Percentiles rank a stretch among this genome's conserved stretches.
phyloP scores from a whole-genome alignment of 2,113 vertebrate species.

The Rhinoptilus africanus region DNA sequence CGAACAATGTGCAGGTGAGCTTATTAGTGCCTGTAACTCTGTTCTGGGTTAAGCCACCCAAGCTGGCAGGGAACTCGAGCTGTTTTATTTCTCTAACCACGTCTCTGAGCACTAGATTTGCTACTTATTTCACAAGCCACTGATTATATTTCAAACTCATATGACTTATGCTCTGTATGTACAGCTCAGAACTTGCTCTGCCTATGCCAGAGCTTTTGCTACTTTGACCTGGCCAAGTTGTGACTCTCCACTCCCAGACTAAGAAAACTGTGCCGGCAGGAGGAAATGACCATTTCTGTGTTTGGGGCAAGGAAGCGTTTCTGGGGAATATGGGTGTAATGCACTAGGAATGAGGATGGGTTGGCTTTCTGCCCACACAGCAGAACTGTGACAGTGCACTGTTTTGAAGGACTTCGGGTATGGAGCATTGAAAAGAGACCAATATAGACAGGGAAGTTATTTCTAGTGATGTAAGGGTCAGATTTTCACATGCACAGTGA shows the following conservation, averaged over 20 bases:
- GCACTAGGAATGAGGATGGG: neutral
- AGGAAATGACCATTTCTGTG: neutral
- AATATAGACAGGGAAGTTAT: neutral
- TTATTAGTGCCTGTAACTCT: neutral
- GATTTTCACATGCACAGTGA: neutral
- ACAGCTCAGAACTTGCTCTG: neutral
- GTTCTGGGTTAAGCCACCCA: neutral
- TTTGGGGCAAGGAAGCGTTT: neutral
- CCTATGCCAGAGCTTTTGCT: neutral
- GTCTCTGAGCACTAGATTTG: neutral
- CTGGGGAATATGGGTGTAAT: neutral
- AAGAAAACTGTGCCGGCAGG: neutral
- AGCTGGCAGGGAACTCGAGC: neutral
- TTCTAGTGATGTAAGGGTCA: neutral
- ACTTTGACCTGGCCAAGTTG: neutral
- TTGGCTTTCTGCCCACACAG: neutral
- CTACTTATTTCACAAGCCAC: neutral
- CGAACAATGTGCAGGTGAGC: neutral
- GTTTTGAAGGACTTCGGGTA: neutral
- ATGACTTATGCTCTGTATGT: neutral
- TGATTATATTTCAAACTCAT: neutral
- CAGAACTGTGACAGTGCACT: neutral
- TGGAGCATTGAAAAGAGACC: neutral
- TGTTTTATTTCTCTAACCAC: neutral
- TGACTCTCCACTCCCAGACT: neutral